A percentile compares a stretch with the other conserved stretches of the same genome.
Evolutionary conservation across 2,113 vertebrate species (phyloP).

Genomic region (Polypterus senegalus): DNA sequence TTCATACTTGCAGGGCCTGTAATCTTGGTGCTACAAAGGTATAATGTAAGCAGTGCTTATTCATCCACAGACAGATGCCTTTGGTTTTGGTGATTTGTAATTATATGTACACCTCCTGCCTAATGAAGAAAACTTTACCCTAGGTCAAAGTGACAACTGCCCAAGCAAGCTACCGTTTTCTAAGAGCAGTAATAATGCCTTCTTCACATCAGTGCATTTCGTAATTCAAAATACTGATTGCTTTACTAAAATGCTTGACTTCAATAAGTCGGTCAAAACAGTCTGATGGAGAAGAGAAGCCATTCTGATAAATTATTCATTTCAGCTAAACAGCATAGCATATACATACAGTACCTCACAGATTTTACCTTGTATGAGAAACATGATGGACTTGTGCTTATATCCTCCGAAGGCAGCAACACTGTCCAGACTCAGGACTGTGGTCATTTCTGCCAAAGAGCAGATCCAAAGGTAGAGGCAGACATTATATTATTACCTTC

Average conservation of each 20-base stretch:
- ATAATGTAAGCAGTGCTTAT: neutral
- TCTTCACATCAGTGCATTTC: neutral
- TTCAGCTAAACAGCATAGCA: neutral
- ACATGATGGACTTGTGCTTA: neutral
- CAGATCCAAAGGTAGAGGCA: neutral
- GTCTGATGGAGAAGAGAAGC: neutral
- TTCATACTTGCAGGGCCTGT: neutral
- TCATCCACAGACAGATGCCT: neutral
- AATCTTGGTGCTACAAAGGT: neutral
- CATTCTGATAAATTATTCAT: slow-evolving; percentile 1
- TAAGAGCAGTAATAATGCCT: neutral
- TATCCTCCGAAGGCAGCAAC: too few species aligned
- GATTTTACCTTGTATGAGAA: neutral
- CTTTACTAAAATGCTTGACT: neutral
- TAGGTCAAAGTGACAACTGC: neutral
- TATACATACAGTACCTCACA: neutral
- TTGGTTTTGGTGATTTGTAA: neutral
- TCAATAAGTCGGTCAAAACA: neutral
- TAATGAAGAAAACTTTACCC: neutral
- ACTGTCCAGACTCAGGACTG: too few species aligned
- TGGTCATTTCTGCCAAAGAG: too few species aligned
- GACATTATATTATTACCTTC: neutral
- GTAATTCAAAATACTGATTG: neutral
- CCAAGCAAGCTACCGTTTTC: neutral
- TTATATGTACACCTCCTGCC: neutral